Conservation (phyloP, 2,113 vertebrate species). For the Myrmophylax atrothorax region DNA sequence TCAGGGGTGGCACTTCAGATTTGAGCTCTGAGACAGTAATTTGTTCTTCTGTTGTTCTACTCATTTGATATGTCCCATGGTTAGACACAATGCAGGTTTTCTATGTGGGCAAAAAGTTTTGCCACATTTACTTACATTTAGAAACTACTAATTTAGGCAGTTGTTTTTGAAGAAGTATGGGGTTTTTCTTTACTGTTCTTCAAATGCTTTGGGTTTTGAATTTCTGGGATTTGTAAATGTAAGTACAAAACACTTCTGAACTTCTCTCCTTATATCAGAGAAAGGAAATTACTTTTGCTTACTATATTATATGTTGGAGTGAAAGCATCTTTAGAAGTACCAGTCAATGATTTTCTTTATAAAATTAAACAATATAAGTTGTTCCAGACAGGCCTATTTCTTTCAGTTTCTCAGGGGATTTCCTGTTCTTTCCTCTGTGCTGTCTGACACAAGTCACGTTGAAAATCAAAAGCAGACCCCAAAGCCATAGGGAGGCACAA, state of each 20-base stretch:
- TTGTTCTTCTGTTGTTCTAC: neutral
- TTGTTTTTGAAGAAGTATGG: neutral
- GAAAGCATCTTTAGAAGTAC: neutral
- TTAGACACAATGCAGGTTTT: neutral
- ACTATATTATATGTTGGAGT: neutral
- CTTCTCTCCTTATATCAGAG: neutral
- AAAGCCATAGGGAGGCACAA: neutral
- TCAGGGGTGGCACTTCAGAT: neutral
- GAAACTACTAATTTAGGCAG: neutral
- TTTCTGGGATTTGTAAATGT: neutral
- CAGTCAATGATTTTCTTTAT: neutral
- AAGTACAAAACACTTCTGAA: neutral
- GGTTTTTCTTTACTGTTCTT: neutral
- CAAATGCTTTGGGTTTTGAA: neutral
- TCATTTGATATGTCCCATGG: neutral
- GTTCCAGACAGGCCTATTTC: neutral
- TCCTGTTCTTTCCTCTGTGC: neutral
- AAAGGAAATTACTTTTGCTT: neutral
- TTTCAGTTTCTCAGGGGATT: neutral
- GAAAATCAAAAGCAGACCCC: neutral
- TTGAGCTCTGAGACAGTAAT: neutral
- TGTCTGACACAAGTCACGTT: neutral
- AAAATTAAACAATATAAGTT: neutral
- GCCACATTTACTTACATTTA: neutral
- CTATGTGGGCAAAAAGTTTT: neutral